These are phyloP conservation scores for Operophtera brumata DNA, from an alignment of 2,888 invertebrate genomes.

Conservation along the genomic window DNA sequence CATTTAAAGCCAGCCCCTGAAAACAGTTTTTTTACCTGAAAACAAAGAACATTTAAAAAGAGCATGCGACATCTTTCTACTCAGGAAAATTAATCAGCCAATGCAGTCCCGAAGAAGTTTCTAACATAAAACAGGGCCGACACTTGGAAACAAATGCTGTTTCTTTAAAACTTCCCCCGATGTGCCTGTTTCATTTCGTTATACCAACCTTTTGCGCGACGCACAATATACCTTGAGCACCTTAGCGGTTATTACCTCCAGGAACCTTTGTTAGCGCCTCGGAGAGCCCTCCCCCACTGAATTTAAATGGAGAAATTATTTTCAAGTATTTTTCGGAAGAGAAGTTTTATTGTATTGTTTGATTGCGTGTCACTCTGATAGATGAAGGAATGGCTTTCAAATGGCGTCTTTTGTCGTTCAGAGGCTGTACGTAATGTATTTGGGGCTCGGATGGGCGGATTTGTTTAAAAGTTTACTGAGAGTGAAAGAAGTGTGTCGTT, in stretches of 20 bases:
- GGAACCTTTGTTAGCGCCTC: conserved; percentile 68
- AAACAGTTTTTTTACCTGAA: neutral
- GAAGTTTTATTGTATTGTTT: conserved; percentile 81
- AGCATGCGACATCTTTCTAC: conserved; percentile 15
- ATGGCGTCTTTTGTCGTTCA: conserved; percentile 65
- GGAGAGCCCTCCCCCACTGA: conserved; percentile 65
- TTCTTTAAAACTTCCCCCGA: conserved; percentile 50
- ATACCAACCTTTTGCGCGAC: conserved; percentile 58
- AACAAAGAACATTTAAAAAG: conserved; percentile 13
- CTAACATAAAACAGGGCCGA: conserved; percentile 32
- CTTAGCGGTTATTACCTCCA: conserved; percentile 65
- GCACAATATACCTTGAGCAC: conserved; percentile 60
- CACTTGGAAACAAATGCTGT: conserved; percentile 53
- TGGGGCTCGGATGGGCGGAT: conserved; percentile 64
- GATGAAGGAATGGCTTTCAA: conserved; percentile 73
- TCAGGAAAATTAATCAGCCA: conserved; percentile 37
- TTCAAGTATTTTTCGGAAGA: conserved; percentile 78
- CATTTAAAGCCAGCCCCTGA: conserved; percentile 4
- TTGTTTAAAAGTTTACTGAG: conserved; percentile 73
- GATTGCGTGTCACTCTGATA: conserved; percentile 79
- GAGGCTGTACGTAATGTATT: conserved; percentile 63
- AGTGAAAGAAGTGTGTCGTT: conserved; percentile 16
- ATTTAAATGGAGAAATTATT: conserved; percentile 80
- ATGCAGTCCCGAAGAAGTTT: conserved; percentile 31
- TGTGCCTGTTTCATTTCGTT: conserved; percentile 57